Evolutionary conservation across 2,888 invertebrate species (phyloP).

Genomic region (Xestia ashworthii): DNA sequence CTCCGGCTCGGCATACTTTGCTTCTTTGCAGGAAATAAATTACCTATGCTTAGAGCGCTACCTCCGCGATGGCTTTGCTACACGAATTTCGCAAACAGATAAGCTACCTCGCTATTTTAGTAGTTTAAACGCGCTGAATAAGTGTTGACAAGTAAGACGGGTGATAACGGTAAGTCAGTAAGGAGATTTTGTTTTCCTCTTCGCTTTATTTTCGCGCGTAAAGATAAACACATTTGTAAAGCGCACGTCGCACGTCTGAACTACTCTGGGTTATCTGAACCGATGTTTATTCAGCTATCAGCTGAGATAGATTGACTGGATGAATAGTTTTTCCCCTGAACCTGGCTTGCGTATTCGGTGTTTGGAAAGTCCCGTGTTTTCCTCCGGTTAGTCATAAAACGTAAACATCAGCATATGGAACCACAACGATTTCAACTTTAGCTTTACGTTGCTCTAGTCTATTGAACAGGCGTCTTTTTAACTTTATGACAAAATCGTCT

Average conservation of each 20-base stretch:
- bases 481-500: neutral
- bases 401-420: conserved; percentile 27
- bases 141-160: conserved; percentile 59
- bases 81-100: conserved; percentile 82
- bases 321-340: conserved; percentile 56
- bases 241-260: conserved; percentile 35
- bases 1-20: conserved; percentile 87
- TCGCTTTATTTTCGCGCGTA: conserved; percentile 42
- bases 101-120: conserved; percentile 70
- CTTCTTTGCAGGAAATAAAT: conserved; percentile 89
- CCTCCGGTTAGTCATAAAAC: conserved; percentile 45
- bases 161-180: conserved; percentile 50
- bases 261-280: conserved; percentile 42
- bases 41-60: conserved; percentile 80
- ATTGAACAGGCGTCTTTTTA: conserved; percentile 36
- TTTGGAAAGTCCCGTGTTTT: conserved; percentile 48
- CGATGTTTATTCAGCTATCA: conserved; percentile 38
- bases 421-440: conserved; percentile 49
- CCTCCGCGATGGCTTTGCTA: conserved; percentile 73
- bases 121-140: conserved; percentile 65
- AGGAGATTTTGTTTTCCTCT: conserved; percentile 40
- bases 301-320: conserved; percentile 26
- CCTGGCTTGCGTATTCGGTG: conserved; percentile 28
- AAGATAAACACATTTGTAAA: conserved; percentile 47
- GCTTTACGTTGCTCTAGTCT: conserved; percentile 35